Base-by-base conservation (phyloP, 2,113 vertebrate genomes). In the Scalopus aquaticus region DNA sequence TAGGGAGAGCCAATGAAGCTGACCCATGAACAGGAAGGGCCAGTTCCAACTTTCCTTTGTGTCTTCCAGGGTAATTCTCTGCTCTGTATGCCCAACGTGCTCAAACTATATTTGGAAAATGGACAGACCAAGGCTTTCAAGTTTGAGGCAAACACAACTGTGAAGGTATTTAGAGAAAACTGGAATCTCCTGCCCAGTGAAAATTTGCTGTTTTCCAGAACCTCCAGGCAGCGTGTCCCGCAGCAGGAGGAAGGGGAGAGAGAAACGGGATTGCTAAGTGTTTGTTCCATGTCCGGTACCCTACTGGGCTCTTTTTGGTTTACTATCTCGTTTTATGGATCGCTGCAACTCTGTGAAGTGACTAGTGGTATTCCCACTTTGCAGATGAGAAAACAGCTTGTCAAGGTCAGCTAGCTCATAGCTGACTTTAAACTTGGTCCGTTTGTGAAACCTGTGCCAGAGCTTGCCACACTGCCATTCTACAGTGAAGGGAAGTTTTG, bases 91-190 rank as follows among this genome's bases (percentile, higher is more conserved):
- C 99, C 99, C 94, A 99, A 99, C 0, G 99, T 99, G 80, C 99
- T 99, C 95, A 99, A 99, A 98, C 98, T 99, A 2, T 99, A 99
- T 97, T 97, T 99, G 97, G 99, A 99, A 98, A 99, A 99, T 0
- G 99, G 99, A 88, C 99, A 99, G 98, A 99, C 99, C 3, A 99
- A 99, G 97, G 99, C 99, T 32, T 99, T 99, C 98, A 99, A 99
- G 96, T 99, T 99, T 90, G 99, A 99, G 94, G 98, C 96, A 13
- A 99, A 98, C 97, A 99, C 99, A 77, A 99, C 99, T 2, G 99
- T 99, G 85, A 99, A 99, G 99, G 99, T 99, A 98, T 91, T 0
- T 0, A 12, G 42, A 88, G 3, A 76, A 56, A 81, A 74, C 72
- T 1, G 46, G n/a, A 44, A 62, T 72, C 70, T 86, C 51, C 42